Conservation (phyloP, 2,797 vertebrate species). For the Zenarchopterus dispar region DNA sequence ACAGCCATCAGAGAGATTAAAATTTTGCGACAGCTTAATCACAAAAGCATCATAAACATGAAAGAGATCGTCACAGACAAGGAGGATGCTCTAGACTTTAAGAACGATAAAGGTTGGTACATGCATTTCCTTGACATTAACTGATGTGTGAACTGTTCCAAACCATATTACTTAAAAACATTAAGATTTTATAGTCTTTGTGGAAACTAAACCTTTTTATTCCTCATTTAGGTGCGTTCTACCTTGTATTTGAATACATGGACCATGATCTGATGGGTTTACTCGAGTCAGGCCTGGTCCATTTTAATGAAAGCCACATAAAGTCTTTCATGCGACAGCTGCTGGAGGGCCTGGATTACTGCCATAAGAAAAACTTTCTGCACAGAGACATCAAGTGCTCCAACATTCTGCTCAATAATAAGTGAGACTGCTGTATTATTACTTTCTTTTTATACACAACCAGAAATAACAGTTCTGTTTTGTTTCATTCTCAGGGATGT, state of each 20-base stretch:
- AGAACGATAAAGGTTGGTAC: constrained; percentile 91
- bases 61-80: constrained; percentile 99
- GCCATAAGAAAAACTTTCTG: constrained; percentile 99
- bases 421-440: constrained; percentile 72
- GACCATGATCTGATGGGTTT: constrained; percentile 99
- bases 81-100: constrained; percentile 98
- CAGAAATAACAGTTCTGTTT: not conserved
- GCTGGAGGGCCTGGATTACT: constrained; percentile 98
- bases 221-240: constrained; percentile 90
- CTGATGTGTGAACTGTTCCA: too few relatives aligned
- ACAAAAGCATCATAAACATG: constrained; percentile 98
- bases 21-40: constrained; percentile 96
- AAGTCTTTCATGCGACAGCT: constrained; percentile 98
- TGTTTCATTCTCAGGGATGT: not conserved
- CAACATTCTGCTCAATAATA: constrained; percentile 98
- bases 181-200: not conserved
- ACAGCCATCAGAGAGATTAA: constrained; percentile 98
- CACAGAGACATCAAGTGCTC: constrained; percentile 99
- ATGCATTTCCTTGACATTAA: not conserved
- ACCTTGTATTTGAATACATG: constrained; percentile 99
- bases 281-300: constrained; percentile 96
- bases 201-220: too few relatives aligned
- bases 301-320: constrained; percentile 98
- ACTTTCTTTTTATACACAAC: too few relatives aligned
- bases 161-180: too few relatives aligned